These are phyloP conservation scores for Cynopterus sphinx DNA, from an alignment of 2,797 vertebrate genomes.

Conservation along the genomic window DNA sequence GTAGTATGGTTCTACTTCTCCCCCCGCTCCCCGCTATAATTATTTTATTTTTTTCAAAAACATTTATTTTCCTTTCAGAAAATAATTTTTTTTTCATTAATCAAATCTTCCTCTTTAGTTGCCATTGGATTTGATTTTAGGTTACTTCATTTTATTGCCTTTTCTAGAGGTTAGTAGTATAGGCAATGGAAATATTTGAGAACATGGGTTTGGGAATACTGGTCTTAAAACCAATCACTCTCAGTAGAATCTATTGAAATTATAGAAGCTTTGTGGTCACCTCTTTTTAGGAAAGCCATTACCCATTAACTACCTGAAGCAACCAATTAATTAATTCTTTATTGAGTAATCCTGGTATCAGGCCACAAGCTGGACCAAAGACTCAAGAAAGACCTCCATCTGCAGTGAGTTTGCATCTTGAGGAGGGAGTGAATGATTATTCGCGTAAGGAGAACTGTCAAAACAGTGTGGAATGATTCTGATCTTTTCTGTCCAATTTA, in stretches of 20 bases:
- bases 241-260: not conserved
- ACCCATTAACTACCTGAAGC: not conserved
- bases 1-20: not conserved
- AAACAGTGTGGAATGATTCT: not conserved
- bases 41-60: not conserved
- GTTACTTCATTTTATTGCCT: not conserved
- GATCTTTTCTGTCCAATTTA: not conserved
- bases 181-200: not conserved
- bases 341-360: not conserved
- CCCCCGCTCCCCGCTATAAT: not conserved
- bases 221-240: not conserved
- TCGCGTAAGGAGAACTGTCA: not conserved
- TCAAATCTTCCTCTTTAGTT: not conserved
- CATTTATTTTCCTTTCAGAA: not conserved
- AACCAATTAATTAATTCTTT: not conserved
- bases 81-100: not conserved
- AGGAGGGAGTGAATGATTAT: not conserved
- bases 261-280: not conserved
- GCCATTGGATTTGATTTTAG: not conserved
- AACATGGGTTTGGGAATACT: not conserved
- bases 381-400: not conserved
- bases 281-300: constrained; percentile 10
- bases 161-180: not conserved
- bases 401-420: not conserved
- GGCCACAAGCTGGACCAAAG: not conserved